phyloP scores from a whole-genome alignment of 2,113 vertebrate species.

The Rousettus leschenaultii region DNA sequence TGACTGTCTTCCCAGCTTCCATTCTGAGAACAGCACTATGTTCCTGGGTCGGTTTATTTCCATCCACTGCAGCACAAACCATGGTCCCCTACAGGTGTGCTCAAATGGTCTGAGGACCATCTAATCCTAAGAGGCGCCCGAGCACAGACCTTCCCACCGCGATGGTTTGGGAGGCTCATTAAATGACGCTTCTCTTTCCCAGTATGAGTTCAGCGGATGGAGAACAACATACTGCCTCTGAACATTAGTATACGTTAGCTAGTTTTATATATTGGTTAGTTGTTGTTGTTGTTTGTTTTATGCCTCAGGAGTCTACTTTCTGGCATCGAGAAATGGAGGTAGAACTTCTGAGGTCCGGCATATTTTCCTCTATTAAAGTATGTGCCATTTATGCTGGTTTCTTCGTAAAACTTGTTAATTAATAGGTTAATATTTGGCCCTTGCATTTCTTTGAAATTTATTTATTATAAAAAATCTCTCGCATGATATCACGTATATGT shows the following conservation, averaged over 20 bases:
- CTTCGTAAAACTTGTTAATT: not conserved
- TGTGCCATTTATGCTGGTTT: not conserved
- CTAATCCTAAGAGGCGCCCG: not conserved
- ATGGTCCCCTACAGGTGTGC: accelerated
- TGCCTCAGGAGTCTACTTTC: too few species aligned
- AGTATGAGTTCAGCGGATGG: not conserved
- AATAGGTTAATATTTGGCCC: not conserved
- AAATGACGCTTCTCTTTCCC: not conserved
- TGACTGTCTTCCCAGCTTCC: not conserved
- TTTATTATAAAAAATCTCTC: not conserved
- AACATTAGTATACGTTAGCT: not conserved
- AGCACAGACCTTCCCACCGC: not conserved
- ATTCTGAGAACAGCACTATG: not conserved
- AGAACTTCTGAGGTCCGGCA: not conserved
- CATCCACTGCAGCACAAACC: not conserved
- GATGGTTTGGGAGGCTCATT: not conserved
- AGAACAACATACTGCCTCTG: not conserved
- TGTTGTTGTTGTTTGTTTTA: too few species aligned
- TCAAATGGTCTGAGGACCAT: not conserved
- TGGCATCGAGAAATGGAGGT: accelerated
- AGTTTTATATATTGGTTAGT: not conserved
- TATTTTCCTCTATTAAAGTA: not conserved
- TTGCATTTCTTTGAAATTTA: not conserved
- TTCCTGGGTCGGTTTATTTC: not conserved
- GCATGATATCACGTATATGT: too few species aligned